These are phyloP conservation scores for Regulus satrapa DNA, from an alignment of 2,113 vertebrate species.

Conservation along the genomic window DNA sequence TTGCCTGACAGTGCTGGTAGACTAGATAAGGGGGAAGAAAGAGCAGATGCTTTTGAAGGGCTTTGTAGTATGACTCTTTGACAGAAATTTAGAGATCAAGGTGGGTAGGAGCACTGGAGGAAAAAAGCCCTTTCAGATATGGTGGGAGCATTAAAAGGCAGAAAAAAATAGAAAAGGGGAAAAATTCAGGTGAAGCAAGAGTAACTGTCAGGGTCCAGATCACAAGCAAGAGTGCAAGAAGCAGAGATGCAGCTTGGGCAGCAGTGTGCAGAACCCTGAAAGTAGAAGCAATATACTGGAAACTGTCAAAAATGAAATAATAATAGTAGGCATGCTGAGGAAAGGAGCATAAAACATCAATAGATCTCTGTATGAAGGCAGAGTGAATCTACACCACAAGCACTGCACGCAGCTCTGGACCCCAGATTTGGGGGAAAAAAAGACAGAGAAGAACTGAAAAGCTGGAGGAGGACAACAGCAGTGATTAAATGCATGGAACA, in stretches of 20 bases:
- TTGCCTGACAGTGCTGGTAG: constrained; percentile 33
- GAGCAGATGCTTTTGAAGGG: constrained; percentile 38
- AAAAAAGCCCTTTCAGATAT: constrained; percentile 13
- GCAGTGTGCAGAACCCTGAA: neutral
- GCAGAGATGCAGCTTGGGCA: neutral
- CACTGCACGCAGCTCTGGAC: neutral
- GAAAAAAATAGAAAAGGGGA: neutral
- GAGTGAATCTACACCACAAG: neutral
- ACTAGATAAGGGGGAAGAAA: constrained; percentile 1
- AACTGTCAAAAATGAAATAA: neutral
- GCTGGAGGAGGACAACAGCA: neutral
- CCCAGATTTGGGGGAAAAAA: neutral
- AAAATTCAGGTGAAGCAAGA: constrained; percentile 8
- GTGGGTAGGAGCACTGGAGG: neutral
- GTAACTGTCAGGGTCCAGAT: neutral
- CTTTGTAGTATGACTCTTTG: neutral
- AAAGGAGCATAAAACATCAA: neutral
- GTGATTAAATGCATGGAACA: neutral
- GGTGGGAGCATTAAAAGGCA: neutral
- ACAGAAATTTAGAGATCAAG: constrained; percentile 46
- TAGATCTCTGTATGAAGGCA: neutral
- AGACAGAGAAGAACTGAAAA: neutral
- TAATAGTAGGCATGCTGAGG: neutral
- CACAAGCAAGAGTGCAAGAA: neutral
- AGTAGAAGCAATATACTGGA: neutral